Percentiles rank a stretch among this genome's conserved stretches.
These are phyloP conservation scores for Microtus ochrogaster DNA, from an alignment of 2,113 vertebrate genomes.

Conservation along the genomic window DNA sequence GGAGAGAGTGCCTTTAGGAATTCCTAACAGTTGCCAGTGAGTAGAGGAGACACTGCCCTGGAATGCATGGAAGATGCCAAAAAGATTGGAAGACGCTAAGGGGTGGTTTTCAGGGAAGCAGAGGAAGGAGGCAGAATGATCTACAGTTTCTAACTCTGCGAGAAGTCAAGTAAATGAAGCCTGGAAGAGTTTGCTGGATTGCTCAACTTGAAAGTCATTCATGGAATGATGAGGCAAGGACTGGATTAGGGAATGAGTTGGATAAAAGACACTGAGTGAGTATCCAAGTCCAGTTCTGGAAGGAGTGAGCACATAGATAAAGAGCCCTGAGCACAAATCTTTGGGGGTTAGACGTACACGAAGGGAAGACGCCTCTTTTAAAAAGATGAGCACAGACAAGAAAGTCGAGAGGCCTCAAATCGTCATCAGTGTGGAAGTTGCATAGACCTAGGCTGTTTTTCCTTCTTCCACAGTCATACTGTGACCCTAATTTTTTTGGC, in stretches of 20 bases:
- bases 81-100: not conserved
- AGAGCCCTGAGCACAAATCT: not conserved
- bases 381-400: not conserved
- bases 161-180: not conserved
- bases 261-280: not conserved
- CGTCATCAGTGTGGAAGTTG: too few species aligned
- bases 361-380: not conserved
- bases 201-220: not conserved
- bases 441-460: not conserved
- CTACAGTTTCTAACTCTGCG: not conserved
- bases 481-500: not conserved
- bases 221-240: not conserved
- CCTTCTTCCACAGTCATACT: too few species aligned
- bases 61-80: slow-evolving; percentile 31
- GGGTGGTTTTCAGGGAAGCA: not conserved
- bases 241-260: not conserved
- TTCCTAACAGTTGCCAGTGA: too few species aligned
- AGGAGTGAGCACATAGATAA: not conserved
- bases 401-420: not conserved
- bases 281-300: not conserved
- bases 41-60: not conserved
- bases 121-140: not conserved
- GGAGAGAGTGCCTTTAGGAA: not conserved
- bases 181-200: not conserved
- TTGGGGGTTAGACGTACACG: not conserved